phyloP scores from a whole-genome alignment of 2,888 invertebrate genomes.

The Heliconius erato region DNA sequence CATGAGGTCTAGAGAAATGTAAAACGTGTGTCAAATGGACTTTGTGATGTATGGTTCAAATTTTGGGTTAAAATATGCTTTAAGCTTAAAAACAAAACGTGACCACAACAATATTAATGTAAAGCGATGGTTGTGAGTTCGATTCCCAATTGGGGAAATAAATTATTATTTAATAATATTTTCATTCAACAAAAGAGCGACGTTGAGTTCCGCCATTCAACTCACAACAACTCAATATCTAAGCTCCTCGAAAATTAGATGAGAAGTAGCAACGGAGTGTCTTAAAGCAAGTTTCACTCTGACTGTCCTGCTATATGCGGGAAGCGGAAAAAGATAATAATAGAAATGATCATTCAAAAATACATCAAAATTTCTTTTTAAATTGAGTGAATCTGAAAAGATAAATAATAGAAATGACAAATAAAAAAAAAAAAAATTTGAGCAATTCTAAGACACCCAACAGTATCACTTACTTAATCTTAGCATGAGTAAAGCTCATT shows the following conservation, averaged over 20 bases:
- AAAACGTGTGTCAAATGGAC: slow-evolving; percentile 7
- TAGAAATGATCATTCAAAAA: neutral
- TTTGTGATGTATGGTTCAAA: slow-evolving; percentile 22
- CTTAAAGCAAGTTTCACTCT: too few species aligned
- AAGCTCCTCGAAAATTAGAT: neutral
- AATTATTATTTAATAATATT: too few species aligned
- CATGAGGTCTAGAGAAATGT: slow-evolving; percentile 1
- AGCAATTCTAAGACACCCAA: too few species aligned
- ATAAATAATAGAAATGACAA: neutral
- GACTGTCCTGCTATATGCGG: neutral
- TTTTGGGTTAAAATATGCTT: neutral
- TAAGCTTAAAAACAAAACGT: neutral
- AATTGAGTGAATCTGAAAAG: neutral
- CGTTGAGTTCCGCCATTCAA: too few species aligned
- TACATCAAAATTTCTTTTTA: neutral
- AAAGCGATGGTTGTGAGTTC: neutral
- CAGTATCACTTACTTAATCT: slow-evolving; percentile 2
- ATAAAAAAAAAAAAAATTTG: neutral
- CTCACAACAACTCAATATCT: too few species aligned
- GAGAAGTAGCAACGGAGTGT: neutral
- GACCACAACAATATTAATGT: neutral
- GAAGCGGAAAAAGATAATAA: neutral
- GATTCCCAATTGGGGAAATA: too few species aligned
- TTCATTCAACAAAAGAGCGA: too few species aligned
- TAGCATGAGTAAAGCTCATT: slow-evolving; percentile 7